Base-by-base conservation (phyloP, 1,140 invertebrate genomes). In the Eumaeus atala region DNA sequence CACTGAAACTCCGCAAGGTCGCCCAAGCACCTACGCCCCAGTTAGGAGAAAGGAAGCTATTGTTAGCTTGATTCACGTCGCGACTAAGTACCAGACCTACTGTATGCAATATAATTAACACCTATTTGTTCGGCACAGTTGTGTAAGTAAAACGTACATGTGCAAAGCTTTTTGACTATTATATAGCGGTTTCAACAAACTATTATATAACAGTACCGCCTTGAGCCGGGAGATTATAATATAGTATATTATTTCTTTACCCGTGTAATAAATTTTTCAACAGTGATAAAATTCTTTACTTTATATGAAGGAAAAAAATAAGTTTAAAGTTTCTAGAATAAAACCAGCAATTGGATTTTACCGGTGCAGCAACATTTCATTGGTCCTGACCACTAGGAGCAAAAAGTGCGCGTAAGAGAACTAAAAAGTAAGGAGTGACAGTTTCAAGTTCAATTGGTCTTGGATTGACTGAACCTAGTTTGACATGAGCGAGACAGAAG, bases 21-120 rank as follows among this genome's bases (percentile, higher is more conserved):
- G 40, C 16, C 55, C 50, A 49, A 42, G 58, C 52, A 67, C 74
- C 77, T 70, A 80, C 74, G 70, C 56, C 62, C 70, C 63, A 69
- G 61, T 72, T 72, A 61, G 63, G 67, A 71, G 72, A 77, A 74
- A 77, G 74, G 70, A 69, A 59, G 57, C 64, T 62, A 72, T 69
- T 74, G 72, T 70, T 62, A 59, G 59, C 56, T 61, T 64, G 62
- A 70, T 66, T 66, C 70, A 64, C 56, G 61, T 44, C 40, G 40
- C 40, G 17, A 16, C 14, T 16, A 16, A 14, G 3, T 14, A 44
- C 17, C 40, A 44, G 40, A 44, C 40, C 40, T 44, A 40, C 38
- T 40, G 40, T 6, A 28, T 44, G 40, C 40, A 44, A 44, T 44
- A 44, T 44, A 44, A 44, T 44, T 44, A 44, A 18, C 40, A 44